These are phyloP conservation scores for Zosterops borbonicus DNA, from an alignment of 2,113 vertebrate species.

Conservation along the genomic window DNA sequence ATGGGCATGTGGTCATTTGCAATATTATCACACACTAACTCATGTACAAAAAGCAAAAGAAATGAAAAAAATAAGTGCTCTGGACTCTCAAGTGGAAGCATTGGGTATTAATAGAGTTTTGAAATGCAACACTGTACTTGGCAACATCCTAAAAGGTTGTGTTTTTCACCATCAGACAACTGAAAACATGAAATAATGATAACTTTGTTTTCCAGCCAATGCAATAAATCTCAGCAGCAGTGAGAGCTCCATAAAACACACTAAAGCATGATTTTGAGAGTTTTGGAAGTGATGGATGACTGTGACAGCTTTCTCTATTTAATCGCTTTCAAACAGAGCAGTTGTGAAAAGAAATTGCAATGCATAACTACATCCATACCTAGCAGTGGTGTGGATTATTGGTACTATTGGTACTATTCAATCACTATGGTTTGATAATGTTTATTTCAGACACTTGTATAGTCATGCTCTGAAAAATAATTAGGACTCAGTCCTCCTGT, in stretches of 20 bases:
- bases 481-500: neutral
- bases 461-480: neutral
- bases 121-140: neutral
- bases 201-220: neutral
- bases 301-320: neutral
- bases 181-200: neutral
- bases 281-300: neutral
- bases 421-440: neutral
- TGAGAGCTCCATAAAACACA: neutral
- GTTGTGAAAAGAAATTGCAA: neutral
- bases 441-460: neutral
- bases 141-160: neutral
- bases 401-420: neutral
- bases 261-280: neutral
- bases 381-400: neutral
- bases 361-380: neutral
- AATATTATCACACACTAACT: neutral
- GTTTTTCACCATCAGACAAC: slow-evolving; percentile 3
- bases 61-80: neutral
- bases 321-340: neutral
- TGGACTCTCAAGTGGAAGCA: neutral
- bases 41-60: neutral
- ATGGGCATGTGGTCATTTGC: neutral
- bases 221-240: neutral
- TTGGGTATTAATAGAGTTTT: neutral